These are phyloP conservation scores for Manis crassicaudata DNA, from an alignment of 2,797 vertebrate species.

Conservation along the genomic window DNA sequence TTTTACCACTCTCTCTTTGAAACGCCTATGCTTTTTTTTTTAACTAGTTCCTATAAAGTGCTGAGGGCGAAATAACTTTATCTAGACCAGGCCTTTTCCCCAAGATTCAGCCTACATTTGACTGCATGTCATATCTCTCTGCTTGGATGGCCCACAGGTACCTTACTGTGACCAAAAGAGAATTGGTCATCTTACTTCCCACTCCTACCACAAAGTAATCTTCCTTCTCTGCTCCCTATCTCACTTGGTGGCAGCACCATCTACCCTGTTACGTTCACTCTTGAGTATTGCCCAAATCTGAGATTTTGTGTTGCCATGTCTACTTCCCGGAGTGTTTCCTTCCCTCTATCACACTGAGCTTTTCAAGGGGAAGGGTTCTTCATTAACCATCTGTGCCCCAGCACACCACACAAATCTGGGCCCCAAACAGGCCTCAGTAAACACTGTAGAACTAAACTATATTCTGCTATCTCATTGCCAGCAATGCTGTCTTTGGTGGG, in stretches of 20 bases:
- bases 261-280: constrained; percentile 48
- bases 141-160: not conserved
- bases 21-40: constrained; percentile 33
- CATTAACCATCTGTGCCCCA: constrained; percentile 25
- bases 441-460: not conserved
- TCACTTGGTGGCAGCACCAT: constrained; percentile 13
- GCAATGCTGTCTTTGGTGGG: constrained; percentile 2
- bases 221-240: constrained; percentile 5
- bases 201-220: not conserved
- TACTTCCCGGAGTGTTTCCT: constrained; percentile 45
- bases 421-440: constrained; percentile 31
- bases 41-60: constrained; percentile 27
- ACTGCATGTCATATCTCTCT: not conserved
- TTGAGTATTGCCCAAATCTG: constrained; percentile 51
- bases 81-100: not conserved
- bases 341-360: constrained; percentile 47
- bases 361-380: constrained; percentile 36
- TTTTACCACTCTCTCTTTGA: constrained; percentile 9
- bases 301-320: constrained; percentile 52
- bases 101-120: not conserved
- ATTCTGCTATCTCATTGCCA: constrained; percentile 44
- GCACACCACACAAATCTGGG: not conserved
- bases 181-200: constrained; percentile 18
- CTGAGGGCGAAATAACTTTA: not conserved
- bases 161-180: constrained; percentile 25